These are phyloP conservation scores for Arion vulgaris DNA, from an alignment of 1,140 invertebrate genomes.

Conservation along the genomic window DNA sequence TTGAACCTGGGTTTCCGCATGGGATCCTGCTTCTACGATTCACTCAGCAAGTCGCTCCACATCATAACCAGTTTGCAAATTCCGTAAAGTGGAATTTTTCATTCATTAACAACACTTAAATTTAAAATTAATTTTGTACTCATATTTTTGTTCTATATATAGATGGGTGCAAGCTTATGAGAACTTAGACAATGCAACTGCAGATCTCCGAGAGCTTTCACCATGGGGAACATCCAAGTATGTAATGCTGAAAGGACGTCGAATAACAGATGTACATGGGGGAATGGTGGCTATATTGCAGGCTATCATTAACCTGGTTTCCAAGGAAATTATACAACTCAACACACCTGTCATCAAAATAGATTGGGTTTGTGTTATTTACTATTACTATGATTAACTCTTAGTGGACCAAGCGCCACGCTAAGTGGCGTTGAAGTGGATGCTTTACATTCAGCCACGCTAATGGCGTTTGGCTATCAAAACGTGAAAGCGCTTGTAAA, in stretches of 20 bases:
- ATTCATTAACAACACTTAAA: too few relatives aligned
- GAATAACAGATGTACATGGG: neutral
- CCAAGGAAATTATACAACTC: neutral
- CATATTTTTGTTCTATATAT: neutral
- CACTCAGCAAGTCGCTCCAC: too few relatives aligned
- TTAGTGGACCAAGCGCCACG: too few relatives aligned
- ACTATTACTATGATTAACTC: neutral
- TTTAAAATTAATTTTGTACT: too few relatives aligned
- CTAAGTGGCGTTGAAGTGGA: too few relatives aligned
- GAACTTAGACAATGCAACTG: neutral
- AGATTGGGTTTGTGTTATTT: slow-evolving; percentile 7
- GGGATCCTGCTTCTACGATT: too few relatives aligned
- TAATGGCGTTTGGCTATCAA: too few relatives aligned
- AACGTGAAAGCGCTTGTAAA: too few relatives aligned
- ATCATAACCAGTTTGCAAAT: too few relatives aligned
- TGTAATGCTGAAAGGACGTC: neutral
- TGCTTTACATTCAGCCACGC: too few relatives aligned
- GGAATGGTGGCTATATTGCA: slow-evolving; percentile 1
- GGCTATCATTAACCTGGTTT: neutral
- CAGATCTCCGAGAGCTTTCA: neutral
- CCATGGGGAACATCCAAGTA: slow-evolving; percentile 11
- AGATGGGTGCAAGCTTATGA: slow-evolving; percentile 10
- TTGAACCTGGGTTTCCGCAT: too few relatives aligned
- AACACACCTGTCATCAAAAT: slow-evolving; percentile 18
- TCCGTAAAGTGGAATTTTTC: too few relatives aligned